Percentiles rank a stretch among this genome's conserved stretches.
Conservation (phyloP, 2,113 vertebrate genomes). For the Triplophysa dalaica region DNA sequence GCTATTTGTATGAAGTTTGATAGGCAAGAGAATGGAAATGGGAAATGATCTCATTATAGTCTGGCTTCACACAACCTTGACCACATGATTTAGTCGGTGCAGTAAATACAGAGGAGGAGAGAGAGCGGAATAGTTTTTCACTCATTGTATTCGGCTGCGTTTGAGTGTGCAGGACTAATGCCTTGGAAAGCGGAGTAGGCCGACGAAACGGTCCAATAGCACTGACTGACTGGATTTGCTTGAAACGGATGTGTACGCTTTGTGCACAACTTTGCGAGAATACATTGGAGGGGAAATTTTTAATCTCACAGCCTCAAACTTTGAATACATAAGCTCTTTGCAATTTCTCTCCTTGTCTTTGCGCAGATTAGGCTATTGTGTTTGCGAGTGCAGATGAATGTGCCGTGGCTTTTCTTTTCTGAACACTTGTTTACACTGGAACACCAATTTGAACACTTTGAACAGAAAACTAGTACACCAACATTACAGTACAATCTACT, state of each 20-base stretch:
- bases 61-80: conserved; percentile 72
- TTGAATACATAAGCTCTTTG: conserved; percentile 68
- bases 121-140: conserved; percentile 60
- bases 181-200: conserved; percentile 76
- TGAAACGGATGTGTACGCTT: conserved; percentile 66
- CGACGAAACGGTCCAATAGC: conserved; percentile 64
- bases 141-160: conserved; percentile 74
- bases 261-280: conserved; percentile 59
- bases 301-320: conserved; percentile 76
- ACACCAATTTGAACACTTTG: conserved; percentile 37
- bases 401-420: conserved; percentile 22
- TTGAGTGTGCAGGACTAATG: conserved; percentile 77
- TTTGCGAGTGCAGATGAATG: conserved; percentile 31
- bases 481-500: neutral
- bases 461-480: conserved; percentile 33
- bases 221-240: conserved; percentile 70
- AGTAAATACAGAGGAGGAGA: conserved; percentile 56
- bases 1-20: conserved; percentile 70
- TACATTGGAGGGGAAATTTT: conserved; percentile 71
- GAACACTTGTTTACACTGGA: conserved; percentile 37
- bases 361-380: conserved; percentile 55
- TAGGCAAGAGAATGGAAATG: conserved; percentile 67
- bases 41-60: conserved; percentile 78
- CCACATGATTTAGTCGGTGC: conserved; percentile 72
- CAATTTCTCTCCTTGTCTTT: conserved; percentile 58